Conservation (phyloP, 2,113 vertebrate species). For the Nerophis ophidion region DNA sequence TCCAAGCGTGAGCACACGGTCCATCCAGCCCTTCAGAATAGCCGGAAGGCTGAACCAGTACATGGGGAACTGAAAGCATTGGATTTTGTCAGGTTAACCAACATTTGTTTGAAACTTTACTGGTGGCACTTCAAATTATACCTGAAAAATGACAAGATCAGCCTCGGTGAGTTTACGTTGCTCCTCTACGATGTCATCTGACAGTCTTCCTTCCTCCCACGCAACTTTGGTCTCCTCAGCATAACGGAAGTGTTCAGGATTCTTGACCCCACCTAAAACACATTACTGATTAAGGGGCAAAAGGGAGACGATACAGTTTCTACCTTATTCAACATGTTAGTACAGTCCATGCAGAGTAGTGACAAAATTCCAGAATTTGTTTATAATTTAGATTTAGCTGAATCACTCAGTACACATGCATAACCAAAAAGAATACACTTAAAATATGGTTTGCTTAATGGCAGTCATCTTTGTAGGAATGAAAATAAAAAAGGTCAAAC, state of each 20-base stretch:
- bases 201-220: conserved; percentile 69
- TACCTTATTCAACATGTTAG: no score
- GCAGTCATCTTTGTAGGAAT: no score
- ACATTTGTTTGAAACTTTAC: no score
- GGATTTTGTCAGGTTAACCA: no score
- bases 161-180: conserved; percentile 72
- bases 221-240: conserved; percentile 56
- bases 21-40: conserved; percentile 81
- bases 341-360: no score
- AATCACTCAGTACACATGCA: no score
- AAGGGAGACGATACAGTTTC: no score
- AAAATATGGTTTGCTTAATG: no score
- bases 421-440: no score
- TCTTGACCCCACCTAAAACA: conserved; percentile 57
- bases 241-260: conserved; percentile 69
- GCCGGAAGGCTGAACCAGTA: conserved; percentile 79
- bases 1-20: conserved; percentile 66
- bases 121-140: conserved; percentile 13
- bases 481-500: no score
- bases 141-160: conserved; percentile 80
- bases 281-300: neutral
- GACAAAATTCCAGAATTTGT: no score
- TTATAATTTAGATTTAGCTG: no score
- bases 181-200: conserved; percentile 68
- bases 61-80: conserved; percentile 69